phyloP scores from a whole-genome alignment of 2,113 vertebrate species.

The Thryonomys swinderianus region DNA sequence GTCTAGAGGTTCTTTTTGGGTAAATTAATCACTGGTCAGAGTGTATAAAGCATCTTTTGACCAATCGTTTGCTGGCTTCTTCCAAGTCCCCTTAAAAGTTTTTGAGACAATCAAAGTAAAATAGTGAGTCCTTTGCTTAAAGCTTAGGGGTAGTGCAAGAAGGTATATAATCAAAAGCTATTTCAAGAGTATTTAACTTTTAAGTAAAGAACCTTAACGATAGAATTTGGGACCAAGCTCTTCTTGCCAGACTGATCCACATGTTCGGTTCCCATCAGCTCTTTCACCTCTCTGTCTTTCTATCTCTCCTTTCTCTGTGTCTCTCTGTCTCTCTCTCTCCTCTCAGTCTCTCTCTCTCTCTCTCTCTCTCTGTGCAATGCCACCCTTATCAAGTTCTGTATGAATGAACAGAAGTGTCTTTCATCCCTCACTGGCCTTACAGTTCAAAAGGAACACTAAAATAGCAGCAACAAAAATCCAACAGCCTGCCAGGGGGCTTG shows the following conservation, averaged over 20 bases:
- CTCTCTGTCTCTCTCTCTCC: neutral
- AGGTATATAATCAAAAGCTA: neutral
- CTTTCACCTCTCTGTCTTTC: neutral
- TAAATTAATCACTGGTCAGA: neutral
- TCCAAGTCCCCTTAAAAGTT: neutral
- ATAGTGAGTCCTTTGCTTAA: neutral
- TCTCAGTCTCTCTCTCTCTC: neutral
- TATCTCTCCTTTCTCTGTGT: too few species aligned
- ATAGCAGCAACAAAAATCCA: constrained; percentile 90
- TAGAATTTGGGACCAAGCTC: accelerated
- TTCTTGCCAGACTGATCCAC: accelerated
- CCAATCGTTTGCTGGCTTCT: too few species aligned
- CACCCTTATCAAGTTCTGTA: constrained; percentile 84
- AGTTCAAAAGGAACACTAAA: constrained; percentile 92
- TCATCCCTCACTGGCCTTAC: constrained; percentile 84
- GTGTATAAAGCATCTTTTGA: neutral
- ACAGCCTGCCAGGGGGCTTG: constrained; percentile 85
- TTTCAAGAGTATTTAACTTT: neutral
- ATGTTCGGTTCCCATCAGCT: constrained; percentile 51
- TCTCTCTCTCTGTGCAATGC: constrained; percentile 1
- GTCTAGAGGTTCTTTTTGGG: neutral
- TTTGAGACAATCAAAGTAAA: neutral
- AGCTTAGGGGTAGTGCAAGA: neutral
- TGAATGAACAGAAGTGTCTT: constrained; percentile 92
- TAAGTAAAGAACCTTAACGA: neutral